Base-by-base conservation (phyloP, 2,797 vertebrate species). In the Cynopterus sphinx region DNA sequence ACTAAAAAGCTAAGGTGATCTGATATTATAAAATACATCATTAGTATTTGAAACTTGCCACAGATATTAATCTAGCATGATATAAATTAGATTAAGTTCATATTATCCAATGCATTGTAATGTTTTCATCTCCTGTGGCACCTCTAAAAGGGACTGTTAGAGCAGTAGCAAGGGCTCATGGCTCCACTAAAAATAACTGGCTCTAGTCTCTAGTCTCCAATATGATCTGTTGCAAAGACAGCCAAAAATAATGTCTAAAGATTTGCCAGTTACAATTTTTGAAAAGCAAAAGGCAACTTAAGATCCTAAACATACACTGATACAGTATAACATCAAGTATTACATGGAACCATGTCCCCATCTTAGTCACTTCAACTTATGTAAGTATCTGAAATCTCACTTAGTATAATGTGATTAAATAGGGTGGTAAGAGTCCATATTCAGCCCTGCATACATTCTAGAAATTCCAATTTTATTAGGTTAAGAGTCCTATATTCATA, bases 401-500 rank as follows among this genome's bases (percentile, higher is more conserved):
- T 91, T 78, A 63, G 12, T 39, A 67, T n/a, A 87, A 93, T 79
- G 6, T 61, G 68, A 79, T 77, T 85, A 88, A 93, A 70, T 22
- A 65, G 36, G 26, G 68, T 39, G 24, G 26, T 75, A 96, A 85
- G 13, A 82, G 9, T 88, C 28, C 41, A 96, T n/a, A 91, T 84
- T 88, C 67, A 61, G 17, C 41, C 78, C 63, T 83, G 39, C 4
- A 4, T 81, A 75, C 53, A 49, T 59, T 90, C 39, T 43, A 91
- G 71, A 90, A 96, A 90, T 59, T 61, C 36, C 22, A 68, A 86
- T 55, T 91, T 87, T 81, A 85, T 88, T 92, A 86, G 21, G 22
- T 85, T 82, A 74, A 81, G n/a, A 73, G 33, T 46, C 61, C 36
- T 74, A 46, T 41, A 53, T 87, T 46, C 83, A 10, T 84, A 93